Evolutionary conservation across 2,888 invertebrate species (phyloP).

Genomic region (Gymnosoma rotundatum): DNA sequence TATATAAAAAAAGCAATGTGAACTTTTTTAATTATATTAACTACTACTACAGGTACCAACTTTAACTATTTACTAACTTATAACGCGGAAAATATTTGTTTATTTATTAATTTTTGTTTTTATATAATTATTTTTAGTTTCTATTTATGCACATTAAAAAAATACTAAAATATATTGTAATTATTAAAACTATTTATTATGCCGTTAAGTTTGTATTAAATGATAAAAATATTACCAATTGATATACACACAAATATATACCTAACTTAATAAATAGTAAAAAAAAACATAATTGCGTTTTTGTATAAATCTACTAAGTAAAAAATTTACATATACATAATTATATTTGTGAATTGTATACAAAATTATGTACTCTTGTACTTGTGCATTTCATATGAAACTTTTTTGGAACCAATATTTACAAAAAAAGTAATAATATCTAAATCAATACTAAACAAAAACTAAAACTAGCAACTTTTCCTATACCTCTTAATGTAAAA

Average conservation of each 20-base stretch:
- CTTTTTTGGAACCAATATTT: conserved; percentile 73
- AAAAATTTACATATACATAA: not conserved
- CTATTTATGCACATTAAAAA: not conserved
- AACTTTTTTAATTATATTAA: not conserved
- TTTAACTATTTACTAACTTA: not conserved
- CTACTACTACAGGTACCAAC: conserved; percentile 2
- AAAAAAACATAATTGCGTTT: not conserved
- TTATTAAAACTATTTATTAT: not conserved
- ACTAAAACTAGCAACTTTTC: conserved; percentile 46
- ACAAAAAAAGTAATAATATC: conserved; percentile 23
- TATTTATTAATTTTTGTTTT: not conserved
- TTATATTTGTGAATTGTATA: conserved; percentile 24
- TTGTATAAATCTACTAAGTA: not conserved
- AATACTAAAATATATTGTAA: not conserved
- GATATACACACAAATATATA: conserved; percentile 13
- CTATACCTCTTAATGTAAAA: conserved; percentile 29
- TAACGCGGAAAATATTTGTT: not conserved
- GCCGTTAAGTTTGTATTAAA: conserved; percentile 7
- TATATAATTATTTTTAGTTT: not conserved
- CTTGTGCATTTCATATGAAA: conserved; percentile 74
- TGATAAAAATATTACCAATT: conserved; percentile 11
- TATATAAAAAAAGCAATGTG: conserved; percentile 45
- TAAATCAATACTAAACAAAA: conserved; percentile 18
- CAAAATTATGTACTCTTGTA: conserved; percentile 73
- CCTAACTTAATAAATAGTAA: not conserved